Conservation (phyloP, 2,797 vertebrate species). For the Threskiornis aethiopicus region DNA sequence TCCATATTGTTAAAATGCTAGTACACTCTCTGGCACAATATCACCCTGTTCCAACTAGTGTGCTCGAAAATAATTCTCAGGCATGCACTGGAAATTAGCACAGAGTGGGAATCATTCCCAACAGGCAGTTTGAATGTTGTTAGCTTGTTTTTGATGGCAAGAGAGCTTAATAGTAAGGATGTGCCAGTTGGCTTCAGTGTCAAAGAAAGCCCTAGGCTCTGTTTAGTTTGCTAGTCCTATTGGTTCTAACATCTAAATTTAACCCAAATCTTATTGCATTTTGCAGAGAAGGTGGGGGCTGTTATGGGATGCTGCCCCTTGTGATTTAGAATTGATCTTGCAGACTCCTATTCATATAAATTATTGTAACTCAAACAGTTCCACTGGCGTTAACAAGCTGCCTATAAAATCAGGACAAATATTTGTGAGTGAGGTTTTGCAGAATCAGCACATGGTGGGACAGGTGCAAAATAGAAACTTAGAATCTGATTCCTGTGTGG, state of each 20-base stretch:
- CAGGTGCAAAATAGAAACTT: neutral
- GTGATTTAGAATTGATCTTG: neutral
- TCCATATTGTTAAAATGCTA: neutral
- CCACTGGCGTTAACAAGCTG: neutral
- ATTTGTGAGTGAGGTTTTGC: neutral
- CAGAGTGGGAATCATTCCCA: slow-evolving; percentile 28
- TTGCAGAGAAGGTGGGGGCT: neutral
- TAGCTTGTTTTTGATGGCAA: slow-evolving; percentile 44
- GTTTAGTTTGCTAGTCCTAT: neutral
- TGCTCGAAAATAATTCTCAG: neutral
- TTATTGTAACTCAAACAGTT: neutral
- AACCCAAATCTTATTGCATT: neutral
- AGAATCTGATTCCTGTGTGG: neutral
- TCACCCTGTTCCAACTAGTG: neutral
- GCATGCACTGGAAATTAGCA: slow-evolving; percentile 19
- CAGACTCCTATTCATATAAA: neutral
- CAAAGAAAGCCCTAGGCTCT: slow-evolving; percentile 15
- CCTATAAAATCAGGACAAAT: neutral
- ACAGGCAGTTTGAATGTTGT: slow-evolving; percentile 1
- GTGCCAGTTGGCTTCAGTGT: slow-evolving; percentile 29
- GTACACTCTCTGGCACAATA: neutral
- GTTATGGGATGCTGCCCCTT: neutral
- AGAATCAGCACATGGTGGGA: neutral
- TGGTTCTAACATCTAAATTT: neutral
- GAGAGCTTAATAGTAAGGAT: slow-evolving; percentile 20